phyloP scores from a whole-genome alignment of 1,140 invertebrate species.

The Caenorhabditis briggsae region DNA sequence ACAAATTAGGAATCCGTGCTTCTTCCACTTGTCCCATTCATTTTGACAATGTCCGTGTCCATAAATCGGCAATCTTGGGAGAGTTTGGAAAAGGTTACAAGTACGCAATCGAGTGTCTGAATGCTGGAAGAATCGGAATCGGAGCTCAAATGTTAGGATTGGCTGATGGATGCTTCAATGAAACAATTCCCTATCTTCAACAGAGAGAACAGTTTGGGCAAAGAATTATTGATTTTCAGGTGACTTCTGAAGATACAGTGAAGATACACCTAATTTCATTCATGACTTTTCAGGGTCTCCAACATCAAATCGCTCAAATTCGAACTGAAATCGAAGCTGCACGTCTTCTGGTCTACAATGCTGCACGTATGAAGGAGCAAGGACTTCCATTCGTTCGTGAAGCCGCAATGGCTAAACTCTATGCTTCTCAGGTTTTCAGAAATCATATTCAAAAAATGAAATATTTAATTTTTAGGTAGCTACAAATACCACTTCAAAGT shows the following conservation, averaged over 20 bases:
- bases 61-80: conserved; percentile 75
- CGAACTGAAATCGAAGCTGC: conserved; percentile 90
- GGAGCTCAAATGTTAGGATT: conserved; percentile 94
- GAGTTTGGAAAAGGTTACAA: conserved; percentile 84
- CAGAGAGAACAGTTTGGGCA: conserved; percentile 94
- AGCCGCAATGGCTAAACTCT: conserved; percentile 94
- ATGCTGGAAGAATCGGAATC: conserved; percentile 94
- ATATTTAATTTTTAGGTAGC: conserved; percentile 45
- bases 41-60: conserved; percentile 91
- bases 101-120: conserved; percentile 92
- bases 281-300: conserved; percentile 84
- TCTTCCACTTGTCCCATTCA: conserved; percentile 88
- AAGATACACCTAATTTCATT: not conserved
- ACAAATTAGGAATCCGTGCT: conserved; percentile 91
- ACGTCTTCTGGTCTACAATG: conserved; percentile 91
- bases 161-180: conserved; percentile 91
- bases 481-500: conserved; percentile 81
- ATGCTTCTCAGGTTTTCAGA: conserved; percentile 81
- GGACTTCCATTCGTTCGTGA: conserved; percentile 88
- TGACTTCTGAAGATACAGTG: conserved; percentile 76
- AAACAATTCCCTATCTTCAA: conserved; percentile 90
- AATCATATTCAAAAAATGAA: too few relatives aligned
- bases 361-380: conserved; percentile 82
- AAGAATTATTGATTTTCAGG: conserved; percentile 90
- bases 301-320: conserved; percentile 91